These are phyloP conservation scores for Cherax quadricarinatus DNA, from an alignment of 1,140 invertebrate genomes.

Conservation along the genomic window DNA sequence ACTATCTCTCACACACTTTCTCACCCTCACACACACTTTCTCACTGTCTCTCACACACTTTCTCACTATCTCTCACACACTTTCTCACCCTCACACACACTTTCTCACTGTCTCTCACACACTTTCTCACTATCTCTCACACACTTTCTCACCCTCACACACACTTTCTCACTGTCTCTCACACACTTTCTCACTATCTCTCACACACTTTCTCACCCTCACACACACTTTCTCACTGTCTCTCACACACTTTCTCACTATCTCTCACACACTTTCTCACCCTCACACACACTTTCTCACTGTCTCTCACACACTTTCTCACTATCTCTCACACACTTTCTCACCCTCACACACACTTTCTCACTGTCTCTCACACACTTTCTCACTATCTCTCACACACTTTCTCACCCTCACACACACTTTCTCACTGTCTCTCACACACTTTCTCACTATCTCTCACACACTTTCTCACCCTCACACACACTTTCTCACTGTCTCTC, in stretches of 20 bases:
- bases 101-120: background rate
- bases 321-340: background rate
- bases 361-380: background rate
- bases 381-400: background rate
- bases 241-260: too few species aligned
- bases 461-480: background rate
- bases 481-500: background rate
- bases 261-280: background rate
- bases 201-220: background rate
- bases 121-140: too few species aligned
- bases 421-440: background rate
- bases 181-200: background rate
- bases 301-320: background rate
- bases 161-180: background rate
- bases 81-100: background rate
- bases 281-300: too few species aligned
- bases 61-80: background rate
- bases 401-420: background rate
- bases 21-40: background rate
- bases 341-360: background rate
- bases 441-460: background rate
- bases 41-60: background rate
- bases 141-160: background rate
- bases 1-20: background rate
- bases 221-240: background rate